A percentile compares a stretch with the other conserved stretches of the same genome.
These are phyloP conservation scores for Graphium colonna DNA, from an alignment of 2,888 invertebrate genomes.

Conservation along the genomic window DNA sequence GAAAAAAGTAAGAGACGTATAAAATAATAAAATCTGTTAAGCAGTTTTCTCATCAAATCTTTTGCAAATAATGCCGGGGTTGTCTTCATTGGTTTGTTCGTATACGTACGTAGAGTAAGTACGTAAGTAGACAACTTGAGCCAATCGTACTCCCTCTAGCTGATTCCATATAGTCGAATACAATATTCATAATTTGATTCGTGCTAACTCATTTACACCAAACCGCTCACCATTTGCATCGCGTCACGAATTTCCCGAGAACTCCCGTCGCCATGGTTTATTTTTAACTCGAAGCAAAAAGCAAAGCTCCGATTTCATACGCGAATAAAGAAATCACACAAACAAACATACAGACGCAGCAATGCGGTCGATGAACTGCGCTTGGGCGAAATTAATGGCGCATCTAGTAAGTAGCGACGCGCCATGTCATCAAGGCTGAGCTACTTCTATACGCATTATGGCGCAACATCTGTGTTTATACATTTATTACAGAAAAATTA, in stretches of 20 bases:
- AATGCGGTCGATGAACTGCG: slow-evolving; percentile 39
- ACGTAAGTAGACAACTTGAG: too few relatives aligned
- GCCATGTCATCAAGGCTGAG: slow-evolving; percentile 24
- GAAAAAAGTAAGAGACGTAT: too few relatives aligned
- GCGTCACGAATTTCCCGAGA: slow-evolving; percentile 12
- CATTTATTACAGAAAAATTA: too few relatives aligned
- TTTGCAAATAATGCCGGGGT: too few relatives aligned
- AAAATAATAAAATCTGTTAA: too few relatives aligned
- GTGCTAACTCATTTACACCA: neutral
- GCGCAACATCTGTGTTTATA: neutral
- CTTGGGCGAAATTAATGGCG: slow-evolving; percentile 38
- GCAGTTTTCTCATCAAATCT: too few relatives aligned
- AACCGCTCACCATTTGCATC: slow-evolving; percentile 13
- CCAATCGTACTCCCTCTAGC: too few relatives aligned
- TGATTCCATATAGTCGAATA: too few relatives aligned
- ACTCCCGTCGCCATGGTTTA: slow-evolving; percentile 6
- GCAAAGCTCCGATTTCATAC: slow-evolving; percentile 26
- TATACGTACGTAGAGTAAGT: too few relatives aligned
- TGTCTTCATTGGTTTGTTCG: too few relatives aligned
- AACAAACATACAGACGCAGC: slow-evolving; percentile 19
- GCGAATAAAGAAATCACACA: slow-evolving; percentile 33
- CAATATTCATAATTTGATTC: slow-evolving; percentile 1
- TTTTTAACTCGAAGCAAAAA: slow-evolving; percentile 23
- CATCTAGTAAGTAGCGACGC: slow-evolving; percentile 38
- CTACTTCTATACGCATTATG: slow-evolving; percentile 4